Conservation (phyloP, 2,797 vertebrate genomes). For the Urosaurus nigricauda region DNA sequence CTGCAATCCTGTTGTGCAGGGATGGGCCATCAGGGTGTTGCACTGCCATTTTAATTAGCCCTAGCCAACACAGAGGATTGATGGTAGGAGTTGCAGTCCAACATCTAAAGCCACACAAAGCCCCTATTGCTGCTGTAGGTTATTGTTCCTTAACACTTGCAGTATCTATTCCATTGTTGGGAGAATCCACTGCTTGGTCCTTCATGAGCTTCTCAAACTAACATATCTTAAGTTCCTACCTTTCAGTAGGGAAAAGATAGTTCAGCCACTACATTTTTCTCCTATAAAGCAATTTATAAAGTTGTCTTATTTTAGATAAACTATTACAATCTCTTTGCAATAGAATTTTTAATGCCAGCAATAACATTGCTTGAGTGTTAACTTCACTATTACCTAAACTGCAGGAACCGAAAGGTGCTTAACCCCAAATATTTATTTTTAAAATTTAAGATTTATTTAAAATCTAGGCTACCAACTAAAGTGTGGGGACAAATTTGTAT, state of each 20-base stretch:
- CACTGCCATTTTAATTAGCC: not conserved
- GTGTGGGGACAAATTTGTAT: not conserved
- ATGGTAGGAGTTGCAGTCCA: not conserved
- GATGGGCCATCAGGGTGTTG: not conserved
- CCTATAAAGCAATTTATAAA: not conserved
- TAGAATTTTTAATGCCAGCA: not conserved
- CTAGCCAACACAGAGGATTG: not conserved
- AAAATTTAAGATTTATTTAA: not conserved
- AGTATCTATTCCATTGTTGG: not conserved
- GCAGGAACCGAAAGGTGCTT: not conserved
- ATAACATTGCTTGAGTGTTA: not conserved
- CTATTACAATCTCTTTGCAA: not conserved
- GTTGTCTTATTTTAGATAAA: not conserved
- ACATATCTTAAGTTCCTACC: not conserved
- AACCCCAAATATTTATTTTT: not conserved
- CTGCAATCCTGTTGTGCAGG: not conserved
- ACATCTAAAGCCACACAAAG: not conserved
- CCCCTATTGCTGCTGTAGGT: not conserved
- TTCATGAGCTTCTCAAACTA: not conserved
- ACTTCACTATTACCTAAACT: not conserved
- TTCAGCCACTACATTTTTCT: not conserved
- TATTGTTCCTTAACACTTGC: not conserved
- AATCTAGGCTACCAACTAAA: not conserved
- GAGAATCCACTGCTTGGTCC: not conserved
- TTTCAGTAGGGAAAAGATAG: not conserved